Evolutionary conservation across 2,113 vertebrate genomes (phyloP).

Genomic region (Dicentrarchus labrax): DNA sequence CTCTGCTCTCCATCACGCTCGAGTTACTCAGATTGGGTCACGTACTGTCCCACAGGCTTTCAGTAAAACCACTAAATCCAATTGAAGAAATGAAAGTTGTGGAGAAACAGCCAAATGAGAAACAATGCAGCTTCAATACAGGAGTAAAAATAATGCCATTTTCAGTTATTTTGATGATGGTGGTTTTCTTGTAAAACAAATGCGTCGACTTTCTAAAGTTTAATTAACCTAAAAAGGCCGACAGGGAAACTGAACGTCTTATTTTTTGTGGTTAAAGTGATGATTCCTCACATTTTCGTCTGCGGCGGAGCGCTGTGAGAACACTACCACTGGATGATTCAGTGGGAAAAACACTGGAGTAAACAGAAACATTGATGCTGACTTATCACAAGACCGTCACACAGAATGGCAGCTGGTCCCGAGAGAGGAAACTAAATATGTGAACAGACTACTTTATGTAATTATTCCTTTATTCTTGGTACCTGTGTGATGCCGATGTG

Average conservation of each 20-base stretch:
- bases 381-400: not conserved
- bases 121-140: too few relatives aligned
- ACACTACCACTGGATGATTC: not conserved
- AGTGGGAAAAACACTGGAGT: not conserved
- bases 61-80: not conserved
- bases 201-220: not conserved
- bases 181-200: not conserved
- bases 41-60: not conserved
- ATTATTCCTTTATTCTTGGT: not conserved
- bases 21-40: conserved; percentile 2
- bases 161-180: not conserved
- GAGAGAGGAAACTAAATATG: too few relatives aligned
- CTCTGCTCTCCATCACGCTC: not conserved
- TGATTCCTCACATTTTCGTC: not conserved
- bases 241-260: not conserved
- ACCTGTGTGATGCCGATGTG: conserved; percentile 92
- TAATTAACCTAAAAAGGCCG: not conserved
- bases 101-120: not conserved
- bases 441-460: too few relatives aligned
- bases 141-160: not conserved
- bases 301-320: not conserved
- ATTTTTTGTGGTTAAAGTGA: not conserved
- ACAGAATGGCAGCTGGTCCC: too few relatives aligned
- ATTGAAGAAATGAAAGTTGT: not conserved
- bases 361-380: not conserved